Conservation (phyloP, 2,888 invertebrate genomes). For the Boloria selene region DNA sequence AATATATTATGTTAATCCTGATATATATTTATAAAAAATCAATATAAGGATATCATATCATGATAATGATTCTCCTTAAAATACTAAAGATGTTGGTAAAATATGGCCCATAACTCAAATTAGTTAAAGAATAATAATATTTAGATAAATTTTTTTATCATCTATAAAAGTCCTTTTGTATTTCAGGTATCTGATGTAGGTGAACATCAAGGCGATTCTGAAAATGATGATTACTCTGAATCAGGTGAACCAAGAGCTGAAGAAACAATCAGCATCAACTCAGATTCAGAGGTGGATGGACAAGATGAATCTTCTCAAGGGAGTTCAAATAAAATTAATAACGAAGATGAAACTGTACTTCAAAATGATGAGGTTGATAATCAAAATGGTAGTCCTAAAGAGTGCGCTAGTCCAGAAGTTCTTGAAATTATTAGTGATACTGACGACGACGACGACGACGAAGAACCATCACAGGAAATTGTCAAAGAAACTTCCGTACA, state of each 20-base stretch:
- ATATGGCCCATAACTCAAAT: no score
- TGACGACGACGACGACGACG: constrained; percentile 70
- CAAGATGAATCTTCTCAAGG: constrained; percentile 57
- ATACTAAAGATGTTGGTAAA: no score
- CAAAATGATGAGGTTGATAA: constrained; percentile 52
- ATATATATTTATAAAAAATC: no score
- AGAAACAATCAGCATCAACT: constrained; percentile 69
- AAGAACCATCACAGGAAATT: constrained; percentile 46
- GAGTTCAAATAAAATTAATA: constrained; percentile 48
- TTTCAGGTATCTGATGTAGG: constrained; percentile 54
- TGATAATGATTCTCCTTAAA: no score
- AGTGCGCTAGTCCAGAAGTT: constrained; percentile 58
- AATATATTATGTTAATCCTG: not conserved
- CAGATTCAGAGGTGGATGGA: constrained; percentile 60
- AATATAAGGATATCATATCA: no score
- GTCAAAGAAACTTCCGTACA: constrained; percentile 48
- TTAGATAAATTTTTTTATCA: no score
- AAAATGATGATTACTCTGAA: constrained; percentile 43
- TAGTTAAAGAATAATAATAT: no score
- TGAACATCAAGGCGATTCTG: constrained; percentile 50
- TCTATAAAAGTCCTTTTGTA: not conserved
- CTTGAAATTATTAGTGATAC: constrained; percentile 73
- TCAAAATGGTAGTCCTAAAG: constrained; percentile 53
- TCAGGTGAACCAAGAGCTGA: constrained; percentile 52
- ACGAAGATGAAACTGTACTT: constrained; percentile 53